phyloP scores from a whole-genome alignment of 92 coral and sea anemone species.

The Virgularia gustaviana region DNA sequence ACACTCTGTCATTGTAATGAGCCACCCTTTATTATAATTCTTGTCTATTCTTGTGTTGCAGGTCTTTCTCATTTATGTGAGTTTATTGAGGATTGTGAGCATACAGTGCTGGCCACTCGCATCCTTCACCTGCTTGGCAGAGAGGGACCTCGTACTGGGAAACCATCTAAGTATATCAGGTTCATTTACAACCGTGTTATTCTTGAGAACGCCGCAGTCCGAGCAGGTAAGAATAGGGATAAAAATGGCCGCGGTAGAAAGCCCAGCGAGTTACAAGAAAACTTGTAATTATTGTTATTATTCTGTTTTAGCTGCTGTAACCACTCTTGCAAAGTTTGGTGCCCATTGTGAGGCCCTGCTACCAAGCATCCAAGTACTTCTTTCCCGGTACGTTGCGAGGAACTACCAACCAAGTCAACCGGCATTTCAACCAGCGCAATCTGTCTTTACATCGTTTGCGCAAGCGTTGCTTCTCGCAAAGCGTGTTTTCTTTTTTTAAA shows the following conservation, averaged over 20 bases:
- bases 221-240: conserved; percentile 88
- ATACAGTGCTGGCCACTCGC: conserved; percentile 94
- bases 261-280: not conserved
- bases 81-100: conserved; percentile 99
- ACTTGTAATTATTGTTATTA: not conserved
- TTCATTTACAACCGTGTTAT: conserved; percentile 95
- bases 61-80: conserved; percentile 98
- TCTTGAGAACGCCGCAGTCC: conserved; percentile 95
- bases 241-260: not conserved
- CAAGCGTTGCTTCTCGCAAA: too few species aligned
- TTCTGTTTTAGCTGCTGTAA: conserved; percentile 73
- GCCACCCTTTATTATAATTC: not conserved
- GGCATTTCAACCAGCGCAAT: too few species aligned
- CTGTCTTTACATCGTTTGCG: too few species aligned
- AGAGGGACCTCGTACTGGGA: conserved; percentile 95
- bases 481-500: too few species aligned
- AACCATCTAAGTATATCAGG: conserved; percentile 87
- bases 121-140: conserved; percentile 94
- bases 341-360: conserved; percentile 89
- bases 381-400: conserved; percentile 81
- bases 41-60: conserved; percentile 16
- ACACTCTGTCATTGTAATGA: too few species aligned
- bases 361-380: conserved; percentile 84
- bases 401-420: too few species aligned
- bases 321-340: conserved; percentile 96